These are phyloP conservation scores for Bilobella aurantiaca DNA, from an alignment of 1,140 invertebrate species.

Conservation along the genomic window DNA sequence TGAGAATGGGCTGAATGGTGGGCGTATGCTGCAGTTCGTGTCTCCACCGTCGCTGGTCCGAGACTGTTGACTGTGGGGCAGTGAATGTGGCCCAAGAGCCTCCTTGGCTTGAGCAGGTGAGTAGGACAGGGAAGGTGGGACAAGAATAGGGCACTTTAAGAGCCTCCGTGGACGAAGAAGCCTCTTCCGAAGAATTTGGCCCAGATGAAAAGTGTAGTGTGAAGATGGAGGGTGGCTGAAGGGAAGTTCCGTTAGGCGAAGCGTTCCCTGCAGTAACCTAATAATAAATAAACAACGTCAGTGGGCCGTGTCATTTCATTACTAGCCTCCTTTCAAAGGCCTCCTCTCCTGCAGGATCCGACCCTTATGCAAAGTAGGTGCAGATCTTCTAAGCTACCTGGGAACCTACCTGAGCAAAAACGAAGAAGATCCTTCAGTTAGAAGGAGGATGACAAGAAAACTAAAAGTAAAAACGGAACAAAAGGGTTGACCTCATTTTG, in stretches of 20 bases:
- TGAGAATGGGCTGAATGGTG: background rate
- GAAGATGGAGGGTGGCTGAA: background rate
- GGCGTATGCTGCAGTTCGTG: too few species aligned
- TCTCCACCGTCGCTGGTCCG: too few species aligned
- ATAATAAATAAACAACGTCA: conserved; percentile 9
- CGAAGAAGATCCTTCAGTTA: too few species aligned
- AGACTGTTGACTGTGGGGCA: too few species aligned
- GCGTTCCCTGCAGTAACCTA: background rate
- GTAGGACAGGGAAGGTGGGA: background rate
- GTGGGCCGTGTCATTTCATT: conserved; percentile 9
- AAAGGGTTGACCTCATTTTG: background rate
- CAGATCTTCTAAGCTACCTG: background rate
- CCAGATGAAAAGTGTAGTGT: conserved; percentile 8
- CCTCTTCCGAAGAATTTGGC: background rate
- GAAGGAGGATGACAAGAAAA: background rate
- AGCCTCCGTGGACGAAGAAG: background rate
- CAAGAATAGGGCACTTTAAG: background rate
- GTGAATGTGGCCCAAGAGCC: background rate
- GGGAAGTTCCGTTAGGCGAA: conserved; percentile 4
- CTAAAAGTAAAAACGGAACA: background rate
- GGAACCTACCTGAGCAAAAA: background rate
- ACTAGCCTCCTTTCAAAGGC: background rate
- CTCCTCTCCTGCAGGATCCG: background rate
- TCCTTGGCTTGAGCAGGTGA: conserved; percentile 1
- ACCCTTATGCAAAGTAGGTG: background rate